Conservation (phyloP, 2,888 invertebrate genomes). For the Sesia apiformis region DNA sequence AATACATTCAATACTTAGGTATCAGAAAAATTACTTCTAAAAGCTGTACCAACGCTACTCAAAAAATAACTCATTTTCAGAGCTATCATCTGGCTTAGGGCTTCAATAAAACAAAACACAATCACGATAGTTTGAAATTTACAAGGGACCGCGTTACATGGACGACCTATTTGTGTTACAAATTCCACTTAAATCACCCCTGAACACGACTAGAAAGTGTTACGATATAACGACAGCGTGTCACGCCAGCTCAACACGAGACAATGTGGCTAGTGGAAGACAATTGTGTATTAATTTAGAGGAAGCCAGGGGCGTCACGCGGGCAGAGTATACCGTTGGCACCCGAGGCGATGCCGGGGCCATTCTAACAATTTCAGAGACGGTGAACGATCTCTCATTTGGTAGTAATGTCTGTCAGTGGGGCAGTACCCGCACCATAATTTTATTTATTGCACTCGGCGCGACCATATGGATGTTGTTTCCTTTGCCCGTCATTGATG, state of each 20-base stretch:
- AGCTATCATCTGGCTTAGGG: neutral
- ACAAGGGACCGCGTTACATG: neutral
- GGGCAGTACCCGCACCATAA: slow-evolving; percentile 11
- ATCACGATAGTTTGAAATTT: neutral
- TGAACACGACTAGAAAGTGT: slow-evolving; percentile 50
- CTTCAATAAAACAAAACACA: neutral
- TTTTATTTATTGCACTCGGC: neutral
- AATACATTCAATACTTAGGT: too few relatives aligned
- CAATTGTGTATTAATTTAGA: slow-evolving; percentile 57
- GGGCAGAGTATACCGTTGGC: slow-evolving; percentile 38
- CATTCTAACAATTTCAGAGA: slow-evolving; percentile 44
- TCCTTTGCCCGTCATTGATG: neutral
- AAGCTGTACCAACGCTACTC: too few relatives aligned
- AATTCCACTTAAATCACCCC: slow-evolving; percentile 31
- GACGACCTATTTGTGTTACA: slow-evolving; percentile 17
- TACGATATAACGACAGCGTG: slow-evolving; percentile 44
- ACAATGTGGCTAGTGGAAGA: slow-evolving; percentile 43
- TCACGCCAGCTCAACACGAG: slow-evolving; percentile 39
- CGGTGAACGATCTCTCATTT: slow-evolving; percentile 24
- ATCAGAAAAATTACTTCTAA: too few relatives aligned
- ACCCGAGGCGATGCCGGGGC: slow-evolving; percentile 34
- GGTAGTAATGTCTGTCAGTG: slow-evolving; percentile 25
- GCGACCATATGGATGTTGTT: too few relatives aligned
- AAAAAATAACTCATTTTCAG: too few relatives aligned
- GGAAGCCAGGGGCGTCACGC: slow-evolving; percentile 57